Conservation (phyloP, 2,797 vertebrate genomes). For the Meriones psammophilus region DNA sequence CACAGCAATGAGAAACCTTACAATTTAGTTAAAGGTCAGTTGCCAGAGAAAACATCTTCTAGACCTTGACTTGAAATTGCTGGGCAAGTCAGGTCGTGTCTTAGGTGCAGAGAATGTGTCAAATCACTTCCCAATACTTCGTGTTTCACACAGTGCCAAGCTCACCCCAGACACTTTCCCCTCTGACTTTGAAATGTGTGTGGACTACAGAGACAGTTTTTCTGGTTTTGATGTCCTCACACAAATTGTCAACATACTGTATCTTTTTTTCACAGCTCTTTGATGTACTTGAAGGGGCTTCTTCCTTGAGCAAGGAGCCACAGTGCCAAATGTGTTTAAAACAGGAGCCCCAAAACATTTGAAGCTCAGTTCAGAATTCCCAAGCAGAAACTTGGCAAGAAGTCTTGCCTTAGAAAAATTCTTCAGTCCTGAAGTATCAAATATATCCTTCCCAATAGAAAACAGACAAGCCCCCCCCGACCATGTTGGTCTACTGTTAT, state of each 20-base stretch:
- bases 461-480: constrained; percentile 67
- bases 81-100: constrained; percentile 62
- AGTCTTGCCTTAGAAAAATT: constrained; percentile 56
- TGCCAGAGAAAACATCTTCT: constrained; percentile 62
- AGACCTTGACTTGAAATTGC: constrained; percentile 71
- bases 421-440: constrained; percentile 71
- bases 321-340: constrained; percentile 83
- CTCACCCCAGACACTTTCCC: constrained; percentile 12
- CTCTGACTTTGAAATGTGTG: constrained; percentile 71
- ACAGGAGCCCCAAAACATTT: constrained; percentile 82
- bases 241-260: constrained; percentile 80
- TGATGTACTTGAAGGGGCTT: constrained; percentile 81
- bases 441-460: constrained; percentile 73
- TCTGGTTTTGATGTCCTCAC: constrained; percentile 77
- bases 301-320: constrained; percentile 81
- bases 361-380: constrained; percentile 81
- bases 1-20: constrained; percentile 29
- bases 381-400: constrained; percentile 82
- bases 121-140: constrained; percentile 72
- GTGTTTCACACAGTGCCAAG: constrained; percentile 52
- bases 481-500: constrained; percentile 21
- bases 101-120: constrained; percentile 60
- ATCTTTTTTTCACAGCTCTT: constrained; percentile 77
- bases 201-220: constrained; percentile 68
- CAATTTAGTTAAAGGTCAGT: constrained; percentile 74